Percentiles rank a stretch among this genome's conserved stretches.
Evolutionary conservation across 2,797 vertebrate species (phyloP).

Genomic region (Rhinichthys osculus): DNA sequence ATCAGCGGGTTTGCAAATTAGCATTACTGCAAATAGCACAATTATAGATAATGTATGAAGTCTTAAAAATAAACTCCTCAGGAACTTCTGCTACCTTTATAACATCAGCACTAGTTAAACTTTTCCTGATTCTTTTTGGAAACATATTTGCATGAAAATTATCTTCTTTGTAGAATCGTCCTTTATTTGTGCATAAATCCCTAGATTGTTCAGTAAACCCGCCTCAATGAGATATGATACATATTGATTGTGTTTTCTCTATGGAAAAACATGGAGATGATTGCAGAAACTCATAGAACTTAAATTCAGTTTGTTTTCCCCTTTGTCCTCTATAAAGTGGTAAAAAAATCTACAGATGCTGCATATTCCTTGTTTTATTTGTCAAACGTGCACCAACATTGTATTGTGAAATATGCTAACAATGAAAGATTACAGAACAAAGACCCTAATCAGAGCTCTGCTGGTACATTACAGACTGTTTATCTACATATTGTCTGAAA

Average conservation of each 20-base stretch:
- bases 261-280: background rate
- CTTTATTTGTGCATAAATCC: conserved; percentile 27
- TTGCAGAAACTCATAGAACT: background rate
- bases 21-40: background rate
- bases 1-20: conserved; percentile 10
- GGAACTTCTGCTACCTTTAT: background rate
- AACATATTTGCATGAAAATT: background rate
- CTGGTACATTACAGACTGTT: conserved; percentile 12
- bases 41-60: conserved; percentile 1
- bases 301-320: conserved; percentile 2
- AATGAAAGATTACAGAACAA: conserved; percentile 10
- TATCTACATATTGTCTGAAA: conserved; percentile 2
- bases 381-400: background rate
- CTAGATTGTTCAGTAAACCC: background rate
- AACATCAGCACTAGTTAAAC: background rate
- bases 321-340: background rate
- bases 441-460: conserved; percentile 5
- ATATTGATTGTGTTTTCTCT: conserved; percentile 25
- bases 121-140: conserved; percentile 12
- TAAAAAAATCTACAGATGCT: background rate
- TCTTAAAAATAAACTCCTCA: conserved; percentile 17
- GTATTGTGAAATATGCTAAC: background rate
- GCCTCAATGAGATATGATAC: background rate
- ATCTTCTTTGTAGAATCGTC: conserved; percentile 12
- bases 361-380: background rate